Conservation (phyloP, 2,888 invertebrate genomes). For the Tiliacea aurago region DNA sequence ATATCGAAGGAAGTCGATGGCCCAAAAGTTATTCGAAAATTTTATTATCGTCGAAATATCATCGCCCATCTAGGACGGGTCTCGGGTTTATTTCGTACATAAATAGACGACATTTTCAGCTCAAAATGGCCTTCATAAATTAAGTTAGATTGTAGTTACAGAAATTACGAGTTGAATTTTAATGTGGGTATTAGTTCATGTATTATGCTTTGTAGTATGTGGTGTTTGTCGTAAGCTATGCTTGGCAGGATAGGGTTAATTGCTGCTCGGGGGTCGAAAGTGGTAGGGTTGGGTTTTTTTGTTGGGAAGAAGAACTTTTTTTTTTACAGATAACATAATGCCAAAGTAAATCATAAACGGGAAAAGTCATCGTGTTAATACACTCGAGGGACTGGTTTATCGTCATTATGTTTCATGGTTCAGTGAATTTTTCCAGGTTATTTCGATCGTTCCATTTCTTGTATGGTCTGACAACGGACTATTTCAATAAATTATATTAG, state of each 20-base stretch:
- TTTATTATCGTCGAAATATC: conserved; percentile 50
- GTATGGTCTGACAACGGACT: not conserved
- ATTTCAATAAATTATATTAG: not conserved
- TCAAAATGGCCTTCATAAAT: conserved; percentile 58
- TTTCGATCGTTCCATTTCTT: not conserved
- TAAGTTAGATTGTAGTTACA: conserved; percentile 46
- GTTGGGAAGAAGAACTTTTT: fast-evolving
- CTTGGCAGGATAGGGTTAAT: not conserved
- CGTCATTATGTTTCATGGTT: not conserved
- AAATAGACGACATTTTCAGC: conserved; percentile 53
- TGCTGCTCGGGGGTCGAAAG: not conserved
- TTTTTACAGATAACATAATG: not conserved
- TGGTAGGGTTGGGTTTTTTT: not conserved
- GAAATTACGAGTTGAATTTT: conserved; percentile 55
- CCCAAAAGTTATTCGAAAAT: conserved; percentile 29
- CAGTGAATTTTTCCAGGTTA: not conserved
- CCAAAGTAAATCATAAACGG: not conserved
- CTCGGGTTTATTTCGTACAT: conserved; percentile 47
- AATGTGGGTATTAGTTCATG: conserved; percentile 43
- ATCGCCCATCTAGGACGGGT: conserved; percentile 37
- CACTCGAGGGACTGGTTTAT: not conserved
- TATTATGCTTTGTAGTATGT: conserved; percentile 21
- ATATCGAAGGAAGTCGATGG: conserved; percentile 31
- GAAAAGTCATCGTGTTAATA: too few species aligned
- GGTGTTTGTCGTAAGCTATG: conserved; percentile 4